These are phyloP conservation scores for Petrosia ficiformis DNA, from an alignment of 37 sponge, comb jelly and placozoan species.

Conservation along the genomic window DNA sequence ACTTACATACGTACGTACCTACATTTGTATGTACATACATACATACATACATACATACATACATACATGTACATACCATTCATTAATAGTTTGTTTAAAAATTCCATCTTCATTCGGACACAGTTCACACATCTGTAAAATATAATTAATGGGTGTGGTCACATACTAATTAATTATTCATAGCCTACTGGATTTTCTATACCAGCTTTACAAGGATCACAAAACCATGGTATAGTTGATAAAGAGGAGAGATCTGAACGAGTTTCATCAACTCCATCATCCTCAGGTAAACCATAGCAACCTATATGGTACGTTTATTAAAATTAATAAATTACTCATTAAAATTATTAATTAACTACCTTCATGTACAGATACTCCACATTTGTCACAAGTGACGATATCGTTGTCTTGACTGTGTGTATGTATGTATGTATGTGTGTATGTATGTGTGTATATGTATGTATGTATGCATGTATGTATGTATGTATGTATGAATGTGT, in stretches of 20 bases:
- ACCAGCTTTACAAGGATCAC: constrained; percentile 83
- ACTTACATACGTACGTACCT: no score
- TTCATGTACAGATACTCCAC: constrained; percentile 89
- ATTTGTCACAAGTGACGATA: constrained; percentile 75
- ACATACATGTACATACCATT: constrained; percentile 67
- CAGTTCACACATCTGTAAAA: constrained; percentile 54
- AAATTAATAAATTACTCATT: background rate
- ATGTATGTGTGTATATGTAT: no score
- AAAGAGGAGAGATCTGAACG: constrained; percentile 55
- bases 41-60: no score
- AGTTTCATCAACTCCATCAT: constrained; percentile 42
- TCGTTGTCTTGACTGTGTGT: constrained; percentile 35
- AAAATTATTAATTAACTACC: constrained; percentile 15
- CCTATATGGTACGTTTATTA: constrained; percentile 22
- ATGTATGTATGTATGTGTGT: no score
- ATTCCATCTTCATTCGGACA: constrained; percentile 72
- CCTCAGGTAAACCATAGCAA: constrained; percentile 86
- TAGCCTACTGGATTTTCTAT: constrained; percentile 11
- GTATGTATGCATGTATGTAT: no score
- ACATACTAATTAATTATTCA: background rate
- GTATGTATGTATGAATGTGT: no score
- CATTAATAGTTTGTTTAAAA: constrained; percentile 73
- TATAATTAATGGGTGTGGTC: background rate
- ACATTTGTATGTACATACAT: no score
- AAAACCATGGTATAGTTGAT: constrained; percentile 83